Base-by-base conservation (phyloP, 2,888 invertebrate species). In the Ctenicera cuprea region DNA sequence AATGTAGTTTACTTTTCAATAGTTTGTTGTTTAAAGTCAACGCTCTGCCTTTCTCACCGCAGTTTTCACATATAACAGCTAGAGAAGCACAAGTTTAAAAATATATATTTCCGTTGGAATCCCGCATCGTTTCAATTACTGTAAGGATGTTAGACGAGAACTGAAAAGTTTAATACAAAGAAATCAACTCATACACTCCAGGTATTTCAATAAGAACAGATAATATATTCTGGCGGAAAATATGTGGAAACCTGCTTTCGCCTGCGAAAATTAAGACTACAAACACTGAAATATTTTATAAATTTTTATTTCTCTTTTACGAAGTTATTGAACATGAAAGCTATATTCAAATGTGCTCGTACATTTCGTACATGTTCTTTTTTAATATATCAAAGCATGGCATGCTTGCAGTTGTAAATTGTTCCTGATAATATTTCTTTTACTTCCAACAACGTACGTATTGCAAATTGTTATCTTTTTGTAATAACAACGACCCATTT, bases 131-230 rank as follows among this genome's bases (percentile, higher is more conserved):
- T 62, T 62, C 62, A 45, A 26, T 62, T 62, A 43, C 30, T 14
- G 38, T 16, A 20, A 43, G 45, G 30, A 45, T 14, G 43, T 62
- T 45, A 62, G 26, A 14, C 20, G 41, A 14, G 59, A 3, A 11
- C 7, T 8, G 43, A 22, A 62, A 45, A 43, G 45, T 62, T 43
- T 62, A 62, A 62, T 62, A 62, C 16, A 9, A 12, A 41, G n/a
- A 18, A 62, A 45, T 62, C 62, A 45, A 45, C 62, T 59, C 38
- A 59, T 20, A 59, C 59, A 59, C 16, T 20, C 38, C 38, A 59
- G 38, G 59, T 59, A 18, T 33, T 59, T 59, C 38, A 38, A 38
- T 59, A 59, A 59, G 18, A 26, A 26, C 30, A 9, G 30, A 12
- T 5, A 30, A 54, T 54, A 30, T n/a, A 54, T 52, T 52, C 52